A percentile compares a stretch with the other conserved stretches of the same genome.
These are phyloP conservation scores for Oxygymnocypris stewartii DNA, from an alignment of 2,113 vertebrate genomes.

Conservation along the genomic window DNA sequence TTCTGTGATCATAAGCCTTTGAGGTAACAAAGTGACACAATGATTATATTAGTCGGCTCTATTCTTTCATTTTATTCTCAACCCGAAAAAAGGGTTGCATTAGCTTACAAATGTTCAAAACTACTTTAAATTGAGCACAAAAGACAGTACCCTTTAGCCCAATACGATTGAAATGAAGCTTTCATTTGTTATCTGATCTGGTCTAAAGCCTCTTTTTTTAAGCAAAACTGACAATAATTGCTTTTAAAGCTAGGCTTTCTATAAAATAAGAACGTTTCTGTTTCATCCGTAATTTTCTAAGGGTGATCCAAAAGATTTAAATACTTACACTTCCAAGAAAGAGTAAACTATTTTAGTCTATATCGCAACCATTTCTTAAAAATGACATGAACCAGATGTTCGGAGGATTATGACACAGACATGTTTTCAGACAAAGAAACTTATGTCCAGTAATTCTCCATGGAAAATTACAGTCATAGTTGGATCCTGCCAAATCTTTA, in stretches of 20 bases:
- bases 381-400: background rate
- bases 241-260: background rate
- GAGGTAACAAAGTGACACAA: background rate
- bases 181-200: background rate
- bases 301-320: background rate
- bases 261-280: background rate
- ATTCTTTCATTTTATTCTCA: background rate
- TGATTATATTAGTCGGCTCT: background rate
- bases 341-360: background rate
- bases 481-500: background rate
- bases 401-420: background rate
- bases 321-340: background rate
- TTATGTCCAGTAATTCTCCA: background rate
- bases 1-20: conserved; percentile 10
- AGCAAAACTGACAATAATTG: background rate
- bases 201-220: background rate
- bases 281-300: background rate
- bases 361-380: background rate
- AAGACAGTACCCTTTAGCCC: background rate
- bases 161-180: background rate
- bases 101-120: background rate
- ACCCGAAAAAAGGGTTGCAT: background rate
- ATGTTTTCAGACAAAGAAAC: background rate
- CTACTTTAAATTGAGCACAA: background rate
- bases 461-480: background rate